Percentiles rank a stretch among this genome's conserved stretches.
phyloP scores from a whole-genome alignment of 2,797 vertebrate genomes.

The Microcaecilia unicolor region DNA sequence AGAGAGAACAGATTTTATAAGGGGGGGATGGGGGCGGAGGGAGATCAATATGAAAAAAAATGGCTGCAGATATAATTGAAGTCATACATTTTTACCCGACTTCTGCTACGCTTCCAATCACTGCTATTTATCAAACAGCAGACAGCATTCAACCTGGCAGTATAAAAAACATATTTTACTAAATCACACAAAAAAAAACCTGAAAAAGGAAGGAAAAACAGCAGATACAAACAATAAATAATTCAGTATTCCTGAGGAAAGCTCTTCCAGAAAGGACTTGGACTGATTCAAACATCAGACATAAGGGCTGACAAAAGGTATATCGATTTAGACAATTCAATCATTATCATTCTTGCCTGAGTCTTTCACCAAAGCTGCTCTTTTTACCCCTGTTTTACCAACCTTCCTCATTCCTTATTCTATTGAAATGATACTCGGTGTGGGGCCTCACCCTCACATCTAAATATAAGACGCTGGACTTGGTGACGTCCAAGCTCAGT shows the following conservation, averaged over 20 bases:
- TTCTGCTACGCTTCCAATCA: constrained; percentile 61
- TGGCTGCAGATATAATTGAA: constrained; percentile 60
- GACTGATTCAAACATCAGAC: constrained; percentile 74
- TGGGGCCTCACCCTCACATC: constrained; percentile 43
- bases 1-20: constrained; percentile 44
- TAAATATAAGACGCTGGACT: constrained; percentile 17
- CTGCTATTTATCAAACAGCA: constrained; percentile 65
- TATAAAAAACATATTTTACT: constrained; percentile 66
- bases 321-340: constrained; percentile 74
- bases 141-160: constrained; percentile 58
- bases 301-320: constrained; percentile 64
- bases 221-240: constrained; percentile 76
- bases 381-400: constrained; percentile 53
- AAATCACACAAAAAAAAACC: constrained; percentile 39
- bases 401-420: constrained; percentile 37
- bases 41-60: constrained; percentile 57
- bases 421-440: constrained; percentile 51
- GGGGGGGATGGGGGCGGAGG: too few relatives aligned
- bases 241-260: constrained; percentile 71
- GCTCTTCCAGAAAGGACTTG: constrained; percentile 59
- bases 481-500: neutral
- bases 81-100: constrained; percentile 60
- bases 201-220: constrained; percentile 45
- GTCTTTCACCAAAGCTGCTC: constrained; percentile 55
- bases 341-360: constrained; percentile 68